phyloP scores from a whole-genome alignment of 2,113 vertebrate genomes.

The Columbina picui region DNA sequence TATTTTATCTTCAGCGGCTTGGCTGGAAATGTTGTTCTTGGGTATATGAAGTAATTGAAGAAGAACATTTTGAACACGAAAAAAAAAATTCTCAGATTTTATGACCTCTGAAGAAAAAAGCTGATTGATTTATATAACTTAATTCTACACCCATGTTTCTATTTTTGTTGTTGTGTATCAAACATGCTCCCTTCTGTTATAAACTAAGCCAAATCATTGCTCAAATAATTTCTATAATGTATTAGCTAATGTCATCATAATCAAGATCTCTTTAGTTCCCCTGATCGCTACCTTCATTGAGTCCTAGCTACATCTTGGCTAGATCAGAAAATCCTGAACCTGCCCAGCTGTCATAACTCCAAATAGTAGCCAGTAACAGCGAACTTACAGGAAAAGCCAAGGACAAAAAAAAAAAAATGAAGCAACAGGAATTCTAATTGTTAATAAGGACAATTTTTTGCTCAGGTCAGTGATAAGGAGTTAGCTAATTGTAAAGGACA shows the following conservation, averaged over 20 bases:
- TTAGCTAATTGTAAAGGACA: neutral
- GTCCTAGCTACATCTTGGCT: neutral
- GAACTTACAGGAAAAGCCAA: neutral
- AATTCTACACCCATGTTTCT: neutral
- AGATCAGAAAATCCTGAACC: neutral
- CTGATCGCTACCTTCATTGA: neutral
- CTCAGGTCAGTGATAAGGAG: neutral
- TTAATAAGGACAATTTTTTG: neutral
- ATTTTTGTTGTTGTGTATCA: neutral
- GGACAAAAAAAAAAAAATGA: neutral
- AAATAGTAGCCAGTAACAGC: neutral
- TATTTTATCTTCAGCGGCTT: slow-evolving; percentile 44
- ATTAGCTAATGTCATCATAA: neutral
- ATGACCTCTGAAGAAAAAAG: neutral
- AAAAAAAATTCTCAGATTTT: neutral
- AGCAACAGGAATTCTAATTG: neutral
- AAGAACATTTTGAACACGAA: neutral
- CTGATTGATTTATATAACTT: neutral
- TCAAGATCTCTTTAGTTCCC: neutral
- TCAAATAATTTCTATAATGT: neutral
- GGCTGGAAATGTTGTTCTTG: slow-evolving; percentile 37
- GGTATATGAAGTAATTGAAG: neutral
- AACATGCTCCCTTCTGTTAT: neutral
- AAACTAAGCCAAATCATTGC: neutral
- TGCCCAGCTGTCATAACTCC: neutral